Evolutionary conservation across 2,113 vertebrate genomes (phyloP).

Genomic region (Marcusenius ussheri): DNA sequence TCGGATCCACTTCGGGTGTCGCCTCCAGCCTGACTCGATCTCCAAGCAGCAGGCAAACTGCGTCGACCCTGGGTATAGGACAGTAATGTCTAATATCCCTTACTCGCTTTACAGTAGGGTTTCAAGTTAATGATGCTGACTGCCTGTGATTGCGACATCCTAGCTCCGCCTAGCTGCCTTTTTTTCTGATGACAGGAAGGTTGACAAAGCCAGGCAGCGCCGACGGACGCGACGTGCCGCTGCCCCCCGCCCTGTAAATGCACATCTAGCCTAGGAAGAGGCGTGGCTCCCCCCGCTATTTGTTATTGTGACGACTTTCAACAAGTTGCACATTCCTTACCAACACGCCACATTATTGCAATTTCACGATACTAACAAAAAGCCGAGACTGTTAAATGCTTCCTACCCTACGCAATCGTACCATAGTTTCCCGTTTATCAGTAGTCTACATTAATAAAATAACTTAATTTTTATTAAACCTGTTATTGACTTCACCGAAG

Average conservation of each 20-base stretch:
- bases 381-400: not conserved
- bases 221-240: not conserved
- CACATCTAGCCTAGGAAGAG: not conserved
- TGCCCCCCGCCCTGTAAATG: slow-evolving; percentile 13
- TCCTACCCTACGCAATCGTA: not conserved
- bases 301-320: not conserved
- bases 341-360: not conserved
- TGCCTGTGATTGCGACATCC: slow-evolving; percentile 43
- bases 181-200: slow-evolving; percentile 37
- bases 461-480: not conserved
- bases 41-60: slow-evolving; percentile 29
- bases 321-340: not conserved
- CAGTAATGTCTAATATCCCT: slow-evolving; percentile 35
- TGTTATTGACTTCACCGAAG: not conserved
- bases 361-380: not conserved
- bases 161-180: slow-evolving; percentile 29
- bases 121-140: slow-evolving; percentile 41
- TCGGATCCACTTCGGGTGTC: not conserved
- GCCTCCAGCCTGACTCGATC: slow-evolving; percentile 29
- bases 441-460: not conserved
- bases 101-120: slow-evolving; percentile 22
- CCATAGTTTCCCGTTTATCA: not conserved
- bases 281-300: not conserved
- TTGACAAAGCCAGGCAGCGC: not conserved
- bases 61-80: slow-evolving; percentile 23